Evolutionary conservation across 2,797 vertebrate species (phyloP), one percentile per base, ranked within the genome.

Genomic region (Gastrophryne carolinensis): DNA sequence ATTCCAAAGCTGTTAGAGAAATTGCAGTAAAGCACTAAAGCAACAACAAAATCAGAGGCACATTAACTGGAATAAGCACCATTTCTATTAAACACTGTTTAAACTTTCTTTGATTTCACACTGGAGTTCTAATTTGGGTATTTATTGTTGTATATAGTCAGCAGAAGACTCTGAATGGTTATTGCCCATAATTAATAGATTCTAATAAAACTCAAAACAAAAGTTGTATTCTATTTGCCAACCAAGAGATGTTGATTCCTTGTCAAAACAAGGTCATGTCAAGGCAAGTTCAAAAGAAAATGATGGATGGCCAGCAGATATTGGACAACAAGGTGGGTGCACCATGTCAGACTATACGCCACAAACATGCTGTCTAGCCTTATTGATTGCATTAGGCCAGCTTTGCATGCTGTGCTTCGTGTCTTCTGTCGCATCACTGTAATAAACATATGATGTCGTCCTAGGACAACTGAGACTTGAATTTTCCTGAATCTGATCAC

Each of bases 201-300:
- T 60, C 10, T n/a, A n/a, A 29, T 39, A 32, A 41, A 26, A 30
- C 21, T 35, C 35, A 21, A 44, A 37, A 63, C 35, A 27, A 13
- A 57, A 58, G 53, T 41, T 19, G 32, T 21, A 23, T 52, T 21
- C 44, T 52, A 23, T 49, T 37, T 62, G 41, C 19, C 56, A 52
- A 44, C 39, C 13, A 15, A 34, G 17, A n/a, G 61, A 52, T 50
- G 69, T 9, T 30, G 39, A 58, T 47, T 39, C 9, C 56, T 61
- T 61, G 68, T 60, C 68, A 52, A 47, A 32, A 72, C 69, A 72
- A 72, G 69, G 69, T 72, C 69, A 52, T 27, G 13, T 53, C 44
- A 62, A 61, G 30, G 47, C 69, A 72, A 72, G 69, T 19, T 12
- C 4, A 72, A 30, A 53, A 23, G 27, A 62, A 52, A 32, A 52